phyloP scores from a whole-genome alignment of 2,113 vertebrate genomes.

The Triplophysa siluroides region DNA sequence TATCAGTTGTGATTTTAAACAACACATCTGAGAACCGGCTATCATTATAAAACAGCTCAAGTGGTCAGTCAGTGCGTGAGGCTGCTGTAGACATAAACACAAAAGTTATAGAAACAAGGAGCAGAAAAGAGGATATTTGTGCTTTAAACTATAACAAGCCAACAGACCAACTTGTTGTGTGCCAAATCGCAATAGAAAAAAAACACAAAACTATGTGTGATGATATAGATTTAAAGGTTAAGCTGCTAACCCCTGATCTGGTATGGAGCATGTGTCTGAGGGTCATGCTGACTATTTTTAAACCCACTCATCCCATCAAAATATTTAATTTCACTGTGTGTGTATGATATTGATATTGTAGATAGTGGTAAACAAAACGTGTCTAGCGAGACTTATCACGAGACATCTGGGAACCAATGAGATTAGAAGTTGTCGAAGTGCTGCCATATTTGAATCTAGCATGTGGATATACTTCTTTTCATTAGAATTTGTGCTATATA shows the following conservation, averaged over 20 bases:
- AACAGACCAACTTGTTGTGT: neutral
- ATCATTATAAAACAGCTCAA: neutral
- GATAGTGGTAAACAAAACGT: neutral
- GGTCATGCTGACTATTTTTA: slow-evolving; percentile 46
- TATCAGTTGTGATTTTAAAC: slow-evolving; percentile 16
- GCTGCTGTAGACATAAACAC: too few relatives aligned
- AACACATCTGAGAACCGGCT: neutral
- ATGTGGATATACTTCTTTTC: too few relatives aligned
- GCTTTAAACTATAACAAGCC: neutral
- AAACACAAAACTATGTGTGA: neutral
- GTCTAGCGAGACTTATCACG: too few relatives aligned
- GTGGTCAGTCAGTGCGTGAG: neutral
- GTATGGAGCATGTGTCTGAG: slow-evolving; percentile 37
- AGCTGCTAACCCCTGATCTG: neutral
- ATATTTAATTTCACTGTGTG: slow-evolving; percentile 38
- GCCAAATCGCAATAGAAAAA: neutral
- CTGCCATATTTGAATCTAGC: too few relatives aligned
- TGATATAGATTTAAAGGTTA: neutral
- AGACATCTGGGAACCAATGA: too few relatives aligned
- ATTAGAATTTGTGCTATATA: too few relatives aligned
- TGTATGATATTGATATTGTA: neutral
- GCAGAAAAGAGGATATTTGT: neutral
- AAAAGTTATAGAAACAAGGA: neutral
- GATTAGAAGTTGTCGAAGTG: too few relatives aligned
- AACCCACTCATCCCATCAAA: slow-evolving; percentile 23